These are phyloP conservation scores for Vulpes ferrilata DNA, from an alignment of 2,113 vertebrate genomes.

Conservation along the genomic window DNA sequence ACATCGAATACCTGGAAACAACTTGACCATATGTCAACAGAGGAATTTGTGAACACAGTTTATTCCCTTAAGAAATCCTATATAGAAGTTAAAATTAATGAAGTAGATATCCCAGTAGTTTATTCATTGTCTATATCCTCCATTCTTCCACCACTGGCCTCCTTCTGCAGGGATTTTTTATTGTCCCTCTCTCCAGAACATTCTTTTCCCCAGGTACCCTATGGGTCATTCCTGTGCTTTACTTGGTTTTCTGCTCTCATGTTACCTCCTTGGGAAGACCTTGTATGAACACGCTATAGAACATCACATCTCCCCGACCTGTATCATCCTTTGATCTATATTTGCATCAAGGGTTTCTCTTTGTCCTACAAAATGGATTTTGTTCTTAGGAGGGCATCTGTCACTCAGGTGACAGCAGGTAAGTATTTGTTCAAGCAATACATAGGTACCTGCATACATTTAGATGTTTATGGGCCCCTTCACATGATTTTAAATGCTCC, in stretches of 20 bases:
- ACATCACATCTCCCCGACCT: fast-evolving
- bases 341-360: not conserved
- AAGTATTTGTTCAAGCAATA: not conserved
- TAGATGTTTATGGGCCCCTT: not conserved
- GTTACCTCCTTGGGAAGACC: not conserved
- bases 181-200: not conserved
- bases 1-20: not conserved
- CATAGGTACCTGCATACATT: not conserved
- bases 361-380: not conserved
- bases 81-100: not conserved
- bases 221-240: not conserved
- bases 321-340: not conserved
- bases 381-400: not conserved
- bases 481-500: fast-evolving
- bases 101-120: not conserved
- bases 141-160: not conserved
- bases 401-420: not conserved
- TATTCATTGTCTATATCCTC: too few relatives aligned
- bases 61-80: not conserved
- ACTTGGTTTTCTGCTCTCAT: constrained; percentile 14
- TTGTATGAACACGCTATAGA: not conserved
- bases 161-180: not conserved
- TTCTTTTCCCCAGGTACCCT: not conserved
- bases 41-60: not conserved
- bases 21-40: not conserved